Percentiles rank a stretch among this genome's conserved stretches.
Evolutionary conservation across 2,797 vertebrate genomes (phyloP).

Genomic region (Mycteria americana): DNA sequence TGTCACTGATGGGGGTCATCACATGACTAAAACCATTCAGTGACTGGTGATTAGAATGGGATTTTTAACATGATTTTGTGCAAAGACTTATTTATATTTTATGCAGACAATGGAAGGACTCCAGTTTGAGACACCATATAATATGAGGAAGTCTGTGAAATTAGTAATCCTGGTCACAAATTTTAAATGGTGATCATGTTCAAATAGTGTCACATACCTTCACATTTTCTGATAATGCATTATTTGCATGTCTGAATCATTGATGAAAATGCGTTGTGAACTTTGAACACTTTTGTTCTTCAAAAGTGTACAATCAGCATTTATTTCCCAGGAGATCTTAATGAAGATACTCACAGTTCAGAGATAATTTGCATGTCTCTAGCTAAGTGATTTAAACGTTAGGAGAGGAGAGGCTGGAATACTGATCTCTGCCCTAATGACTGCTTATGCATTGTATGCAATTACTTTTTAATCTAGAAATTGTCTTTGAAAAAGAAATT

Average conservation of each 20-base stretch:
- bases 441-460: neutral
- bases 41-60: accelerated
- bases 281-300: neutral
- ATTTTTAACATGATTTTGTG: neutral
- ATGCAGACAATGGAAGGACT: neutral
- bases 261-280: neutral
- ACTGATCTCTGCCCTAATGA: neutral
- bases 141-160: neutral
- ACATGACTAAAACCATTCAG: too few species aligned
- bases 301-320: neutral
- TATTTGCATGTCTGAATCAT: conserved; percentile 32
- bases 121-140: neutral
- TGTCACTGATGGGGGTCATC: neutral
- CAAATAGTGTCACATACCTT: neutral
- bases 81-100: neutral
- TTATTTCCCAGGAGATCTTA: neutral
- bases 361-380: conserved; percentile 41
- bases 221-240: neutral
- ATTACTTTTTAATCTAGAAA: conserved; percentile 16
- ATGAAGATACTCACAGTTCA: neutral
- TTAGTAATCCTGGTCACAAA: neutral
- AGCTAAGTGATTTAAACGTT: neutral
- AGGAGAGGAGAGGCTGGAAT: neutral
- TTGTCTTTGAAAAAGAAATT: conserved; percentile 50
- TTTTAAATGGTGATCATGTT: neutral